Evolutionary conservation across 2,888 invertebrate genomes (phyloP).

Genomic region (Stenodema calcarata): DNA sequence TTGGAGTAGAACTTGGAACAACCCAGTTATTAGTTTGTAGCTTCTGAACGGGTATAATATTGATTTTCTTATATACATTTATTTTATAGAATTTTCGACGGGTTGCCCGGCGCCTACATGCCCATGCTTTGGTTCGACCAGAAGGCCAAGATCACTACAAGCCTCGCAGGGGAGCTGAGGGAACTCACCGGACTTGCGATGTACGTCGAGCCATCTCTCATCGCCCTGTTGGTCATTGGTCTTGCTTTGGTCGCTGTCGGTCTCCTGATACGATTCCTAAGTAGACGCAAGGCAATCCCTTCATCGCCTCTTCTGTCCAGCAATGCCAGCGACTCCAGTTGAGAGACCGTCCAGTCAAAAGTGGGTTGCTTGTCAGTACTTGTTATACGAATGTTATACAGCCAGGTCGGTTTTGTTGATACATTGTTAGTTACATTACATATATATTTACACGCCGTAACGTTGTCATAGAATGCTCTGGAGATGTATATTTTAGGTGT

Average conservation of each 20-base stretch:
- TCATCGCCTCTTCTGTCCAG: conserved; percentile 13
- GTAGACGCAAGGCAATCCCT: neutral
- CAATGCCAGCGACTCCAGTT: neutral
- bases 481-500: too few species aligned
- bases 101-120: conserved; percentile 73
- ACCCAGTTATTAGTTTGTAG: too few species aligned
- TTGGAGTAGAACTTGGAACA: too few species aligned
- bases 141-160: conserved; percentile 68
- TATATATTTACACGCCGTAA: too few species aligned
- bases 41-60: neutral
- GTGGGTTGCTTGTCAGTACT: too few species aligned
- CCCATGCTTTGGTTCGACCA: conserved; percentile 84
- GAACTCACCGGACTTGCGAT: conserved; percentile 59
- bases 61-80: neutral
- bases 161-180: conserved; percentile 66
- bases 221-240: conserved; percentile 17
- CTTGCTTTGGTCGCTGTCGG: conserved; percentile 28
- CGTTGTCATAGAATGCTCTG: too few species aligned
- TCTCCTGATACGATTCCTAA: neutral
- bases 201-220: conserved; percentile 36
- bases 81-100: conserved; percentile 69
- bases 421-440: neutral
- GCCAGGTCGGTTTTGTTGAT: neutral
- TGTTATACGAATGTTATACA: too few species aligned
- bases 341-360: neutral